phyloP scores from a whole-genome alignment of 2,797 vertebrate genomes.

The Amphiprion clarkii region DNA sequence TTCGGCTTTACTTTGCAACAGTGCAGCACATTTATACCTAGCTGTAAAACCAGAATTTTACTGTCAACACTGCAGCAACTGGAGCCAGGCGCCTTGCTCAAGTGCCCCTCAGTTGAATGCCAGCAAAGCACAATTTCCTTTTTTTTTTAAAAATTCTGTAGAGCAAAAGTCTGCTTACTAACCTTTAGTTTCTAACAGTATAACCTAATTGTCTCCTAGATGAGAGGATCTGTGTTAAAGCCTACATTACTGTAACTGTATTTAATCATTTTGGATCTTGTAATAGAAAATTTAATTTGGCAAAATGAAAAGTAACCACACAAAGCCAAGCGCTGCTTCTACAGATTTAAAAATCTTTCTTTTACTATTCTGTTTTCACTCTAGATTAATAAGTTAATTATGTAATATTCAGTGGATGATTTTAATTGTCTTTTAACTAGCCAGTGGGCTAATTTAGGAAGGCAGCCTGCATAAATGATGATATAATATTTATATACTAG shows the following conservation, averaged over 20 bases:
- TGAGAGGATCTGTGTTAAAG: no score
- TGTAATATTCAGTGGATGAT: no score
- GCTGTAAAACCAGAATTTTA: constrained; percentile 31
- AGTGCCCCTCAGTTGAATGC: not conserved
- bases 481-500: no score
- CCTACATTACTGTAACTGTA: not conserved
- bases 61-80: constrained; percentile 21
- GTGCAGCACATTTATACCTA: constrained; percentile 11
- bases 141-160: not conserved
- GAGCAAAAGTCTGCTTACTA: not conserved
- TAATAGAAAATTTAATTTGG: not conserved
- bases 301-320: not conserved
- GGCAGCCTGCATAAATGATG: not conserved
- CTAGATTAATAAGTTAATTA: no score
- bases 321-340: not conserved
- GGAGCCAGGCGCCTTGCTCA: constrained; percentile 28
- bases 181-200: no score
- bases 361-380: not conserved
- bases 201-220: no score
- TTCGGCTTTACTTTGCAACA: constrained; percentile 48
- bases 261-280: not conserved
- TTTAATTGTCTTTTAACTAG: no score
- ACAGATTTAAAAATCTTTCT: not conserved
- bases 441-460: not conserved
- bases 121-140: not conserved